These are phyloP conservation scores for Argyresthia goedartella DNA, from an alignment of 2,888 invertebrate species.

Conservation along the genomic window DNA sequence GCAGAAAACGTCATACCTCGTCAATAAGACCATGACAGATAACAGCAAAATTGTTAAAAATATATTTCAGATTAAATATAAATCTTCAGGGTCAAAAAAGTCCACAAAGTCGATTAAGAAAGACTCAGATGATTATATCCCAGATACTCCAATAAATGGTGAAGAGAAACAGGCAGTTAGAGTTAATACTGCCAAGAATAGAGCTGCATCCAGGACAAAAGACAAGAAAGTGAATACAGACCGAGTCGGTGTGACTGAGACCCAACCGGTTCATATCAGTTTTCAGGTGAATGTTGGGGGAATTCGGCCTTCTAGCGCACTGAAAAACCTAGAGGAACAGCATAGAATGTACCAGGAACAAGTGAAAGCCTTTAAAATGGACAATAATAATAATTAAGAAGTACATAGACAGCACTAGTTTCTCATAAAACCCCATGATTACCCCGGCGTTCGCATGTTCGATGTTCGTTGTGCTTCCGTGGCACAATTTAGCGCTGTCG, in stretches of 20 bases:
- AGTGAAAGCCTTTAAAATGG: slow-evolving; percentile 32
- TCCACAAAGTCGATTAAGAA: too few species aligned
- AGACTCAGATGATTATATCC: too few species aligned
- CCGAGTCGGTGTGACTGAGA: too few species aligned
- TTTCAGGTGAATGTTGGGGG: slow-evolving; percentile 49
- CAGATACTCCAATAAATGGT: neutral
- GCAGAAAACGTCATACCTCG: slow-evolving; percentile 30
- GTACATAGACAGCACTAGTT: neutral
- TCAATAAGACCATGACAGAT: slow-evolving; percentile 30
- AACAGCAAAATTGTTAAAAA: slow-evolving; percentile 7
- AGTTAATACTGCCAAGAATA: neutral
- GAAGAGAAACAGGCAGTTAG: neutral
- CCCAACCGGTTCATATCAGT: slow-evolving; percentile 42
- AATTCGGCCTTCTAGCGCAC: slow-evolving; percentile 36
- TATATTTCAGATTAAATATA: neutral
- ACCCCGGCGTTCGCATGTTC: too few species aligned
- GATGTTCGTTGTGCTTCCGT: too few species aligned
- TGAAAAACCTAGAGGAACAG: slow-evolving; percentile 49
- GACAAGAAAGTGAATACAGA: neutral
- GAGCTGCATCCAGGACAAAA: neutral
- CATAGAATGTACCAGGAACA: slow-evolving; percentile 55
- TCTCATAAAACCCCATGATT: neutral
- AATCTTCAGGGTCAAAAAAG: too few species aligned
- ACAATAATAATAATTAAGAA: slow-evolving; percentile 4
- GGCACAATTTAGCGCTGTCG: too few species aligned